Evolutionary conservation across 53 echinoderm and acorn worm species (phyloP).

Genomic region (Arbacia lixula): DNA sequence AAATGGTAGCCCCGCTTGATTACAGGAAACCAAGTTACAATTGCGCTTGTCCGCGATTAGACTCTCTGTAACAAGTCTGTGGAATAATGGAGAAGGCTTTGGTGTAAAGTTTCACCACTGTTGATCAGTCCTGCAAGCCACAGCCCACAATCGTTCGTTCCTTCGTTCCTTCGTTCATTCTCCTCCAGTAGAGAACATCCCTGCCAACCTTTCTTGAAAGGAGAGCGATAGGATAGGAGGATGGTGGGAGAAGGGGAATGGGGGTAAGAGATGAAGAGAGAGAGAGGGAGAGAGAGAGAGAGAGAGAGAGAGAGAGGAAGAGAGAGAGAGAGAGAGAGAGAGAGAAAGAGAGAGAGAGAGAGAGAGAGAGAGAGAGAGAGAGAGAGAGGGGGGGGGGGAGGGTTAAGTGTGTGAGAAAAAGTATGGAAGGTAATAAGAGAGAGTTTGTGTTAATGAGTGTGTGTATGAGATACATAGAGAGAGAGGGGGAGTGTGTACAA

Average conservation of each 20-base stretch:
- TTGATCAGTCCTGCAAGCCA: slow-evolving; percentile 19
- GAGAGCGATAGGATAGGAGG: slow-evolving; percentile 17
- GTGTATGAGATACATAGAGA: too few relatives aligned
- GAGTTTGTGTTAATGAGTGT: too few relatives aligned
- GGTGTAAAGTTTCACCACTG: slow-evolving; percentile 44
- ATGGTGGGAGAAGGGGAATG: not conserved
- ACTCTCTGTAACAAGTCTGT: slow-evolving; percentile 46
- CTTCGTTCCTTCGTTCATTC: too few relatives aligned
- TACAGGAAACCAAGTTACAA: slow-evolving; percentile 19
- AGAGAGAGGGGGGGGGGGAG: too few relatives aligned
- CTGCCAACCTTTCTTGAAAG: too few relatives aligned
- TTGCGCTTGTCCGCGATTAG: not conserved
- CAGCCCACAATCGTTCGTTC: too few relatives aligned
- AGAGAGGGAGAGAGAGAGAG: not conserved
- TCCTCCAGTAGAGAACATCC: too few relatives aligned
- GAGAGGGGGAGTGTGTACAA: too few relatives aligned
- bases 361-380: not conserved
- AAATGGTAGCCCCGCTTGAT: not conserved
- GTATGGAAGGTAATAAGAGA: too few relatives aligned
- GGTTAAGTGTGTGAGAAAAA: too few relatives aligned
- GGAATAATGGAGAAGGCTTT: slow-evolving; percentile 44
- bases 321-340: not conserved
- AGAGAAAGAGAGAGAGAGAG: not conserved
- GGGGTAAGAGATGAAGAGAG: not conserved
- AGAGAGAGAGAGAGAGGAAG: not conserved